A percentile compares a stretch with the other conserved stretches of the same genome.
These are phyloP conservation scores for Galerucella pusilla DNA, from an alignment of 2,888 invertebrate species.

Conservation along the genomic window DNA sequence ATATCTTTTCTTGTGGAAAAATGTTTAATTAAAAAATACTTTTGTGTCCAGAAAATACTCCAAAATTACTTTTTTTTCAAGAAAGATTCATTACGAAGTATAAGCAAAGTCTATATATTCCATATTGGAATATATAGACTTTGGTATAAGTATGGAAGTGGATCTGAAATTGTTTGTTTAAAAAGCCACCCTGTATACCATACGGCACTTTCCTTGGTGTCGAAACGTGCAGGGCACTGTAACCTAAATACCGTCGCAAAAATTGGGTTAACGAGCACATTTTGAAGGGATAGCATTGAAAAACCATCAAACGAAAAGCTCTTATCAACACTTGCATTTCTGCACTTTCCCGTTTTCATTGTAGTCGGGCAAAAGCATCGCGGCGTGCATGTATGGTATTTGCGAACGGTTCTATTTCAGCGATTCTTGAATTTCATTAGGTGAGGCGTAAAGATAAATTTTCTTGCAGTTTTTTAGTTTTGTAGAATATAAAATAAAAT, in stretches of 20 bases:
- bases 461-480: too few relatives aligned
- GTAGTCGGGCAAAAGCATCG: neutral
- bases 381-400: neutral
- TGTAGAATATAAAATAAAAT: too few relatives aligned
- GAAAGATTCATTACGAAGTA: too few relatives aligned
- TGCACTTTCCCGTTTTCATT: conserved; percentile 23
- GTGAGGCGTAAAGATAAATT: neutral
- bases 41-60: too few relatives aligned
- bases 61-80: too few relatives aligned
- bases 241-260: conserved; percentile 53
- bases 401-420: neutral
- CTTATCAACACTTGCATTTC: conserved; percentile 36
- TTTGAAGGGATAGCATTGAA: conserved; percentile 21
- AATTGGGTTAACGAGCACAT: conserved; percentile 54
- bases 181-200: neutral
- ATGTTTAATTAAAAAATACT: too few relatives aligned
- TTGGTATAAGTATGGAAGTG: too few relatives aligned
- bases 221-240: conserved; percentile 56
- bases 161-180: neutral
- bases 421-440: neutral
- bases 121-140: too few relatives aligned
- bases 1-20: too few relatives aligned
- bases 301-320: conserved; percentile 15
- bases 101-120: too few relatives aligned
- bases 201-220: conserved; percentile 54